phyloP scores from a whole-genome alignment of 2,797 vertebrate species.

The Platyrinchus mystaceus region DNA sequence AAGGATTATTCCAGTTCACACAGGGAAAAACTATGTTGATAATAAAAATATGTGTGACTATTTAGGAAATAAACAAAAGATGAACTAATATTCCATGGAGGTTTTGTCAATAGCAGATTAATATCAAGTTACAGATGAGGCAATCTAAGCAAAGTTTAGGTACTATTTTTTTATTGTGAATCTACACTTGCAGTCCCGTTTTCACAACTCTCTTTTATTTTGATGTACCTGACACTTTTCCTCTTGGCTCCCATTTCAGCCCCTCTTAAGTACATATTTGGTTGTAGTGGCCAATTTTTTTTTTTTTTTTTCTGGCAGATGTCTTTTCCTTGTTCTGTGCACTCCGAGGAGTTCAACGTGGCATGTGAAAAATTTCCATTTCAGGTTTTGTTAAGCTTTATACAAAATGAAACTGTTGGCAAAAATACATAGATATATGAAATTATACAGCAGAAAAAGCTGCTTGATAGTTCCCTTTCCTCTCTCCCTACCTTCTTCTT shows the following conservation, averaged over 20 bases:
- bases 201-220: conserved; percentile 20
- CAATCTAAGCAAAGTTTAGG: background rate
- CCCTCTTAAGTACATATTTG: conserved; percentile 27
- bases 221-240: conserved; percentile 38
- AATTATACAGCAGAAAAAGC: conserved; percentile 6
- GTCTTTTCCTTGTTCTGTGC: conserved; percentile 42
- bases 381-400: conserved; percentile 31
- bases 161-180: background rate
- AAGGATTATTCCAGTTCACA: background rate
- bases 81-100: background rate
- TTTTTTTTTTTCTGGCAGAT: background rate
- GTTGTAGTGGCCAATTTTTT: background rate
- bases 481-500: background rate
- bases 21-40: background rate
- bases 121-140: background rate
- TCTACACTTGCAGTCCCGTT: background rate
- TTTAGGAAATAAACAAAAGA: background rate
- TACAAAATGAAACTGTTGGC: conserved; percentile 24
- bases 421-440: conserved; percentile 4
- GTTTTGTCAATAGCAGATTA: background rate
- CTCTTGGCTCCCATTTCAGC: conserved; percentile 19
- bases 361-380: conserved; percentile 57
- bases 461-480: background rate
- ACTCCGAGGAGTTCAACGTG: conserved; percentile 30
- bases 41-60: background rate